Evolutionary conservation across 64 coral and sea anemone species (phyloP).

Genomic region (Stichodactyla helianthus): DNA sequence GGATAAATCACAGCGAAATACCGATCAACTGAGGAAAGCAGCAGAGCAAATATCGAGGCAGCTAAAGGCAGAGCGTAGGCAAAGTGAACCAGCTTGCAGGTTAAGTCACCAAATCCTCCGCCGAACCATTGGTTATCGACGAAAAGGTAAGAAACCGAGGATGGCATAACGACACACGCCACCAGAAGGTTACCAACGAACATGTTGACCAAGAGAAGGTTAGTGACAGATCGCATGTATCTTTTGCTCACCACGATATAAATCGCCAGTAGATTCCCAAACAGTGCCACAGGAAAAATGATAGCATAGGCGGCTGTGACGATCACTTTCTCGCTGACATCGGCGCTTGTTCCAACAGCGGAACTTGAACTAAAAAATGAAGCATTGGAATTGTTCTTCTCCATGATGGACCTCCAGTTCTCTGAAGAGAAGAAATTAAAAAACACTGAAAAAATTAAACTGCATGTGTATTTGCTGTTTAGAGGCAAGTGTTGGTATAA

Average conservation of each 20-base stretch:
- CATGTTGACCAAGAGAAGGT: conserved; percentile 83
- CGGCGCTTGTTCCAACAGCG: background rate
- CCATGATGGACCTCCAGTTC: background rate
- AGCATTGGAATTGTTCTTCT: background rate
- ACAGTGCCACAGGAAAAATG: conserved; percentile 52
- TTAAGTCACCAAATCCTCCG: conserved; percentile 41
- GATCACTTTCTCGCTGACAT: conserved; percentile 18
- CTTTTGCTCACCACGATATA: conserved; percentile 51
- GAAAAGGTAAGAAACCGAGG: conserved; percentile 57
- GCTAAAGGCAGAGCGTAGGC: conserved; percentile 68
- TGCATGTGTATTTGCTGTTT: too few relatives aligned
- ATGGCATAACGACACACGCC: conserved; percentile 67
- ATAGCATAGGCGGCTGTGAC: conserved; percentile 57
- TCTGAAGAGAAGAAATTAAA: too few relatives aligned
- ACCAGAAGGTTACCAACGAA: conserved; percentile 75
- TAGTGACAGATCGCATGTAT: conserved; percentile 65
- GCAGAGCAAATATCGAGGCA: conserved; percentile 61
- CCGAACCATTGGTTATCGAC: conserved; percentile 40
- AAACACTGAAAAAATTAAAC: too few relatives aligned
- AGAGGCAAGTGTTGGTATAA: too few relatives aligned
- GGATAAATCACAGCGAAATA: conserved; percentile 66
- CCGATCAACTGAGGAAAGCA: conserved; percentile 64
- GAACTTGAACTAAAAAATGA: background rate
- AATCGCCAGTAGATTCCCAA: conserved; percentile 69
- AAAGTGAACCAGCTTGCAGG: conserved; percentile 71